Evolutionary conservation across 1,140 invertebrate genomes (phyloP).

Genomic region (Oreohelix idahoensis): DNA sequence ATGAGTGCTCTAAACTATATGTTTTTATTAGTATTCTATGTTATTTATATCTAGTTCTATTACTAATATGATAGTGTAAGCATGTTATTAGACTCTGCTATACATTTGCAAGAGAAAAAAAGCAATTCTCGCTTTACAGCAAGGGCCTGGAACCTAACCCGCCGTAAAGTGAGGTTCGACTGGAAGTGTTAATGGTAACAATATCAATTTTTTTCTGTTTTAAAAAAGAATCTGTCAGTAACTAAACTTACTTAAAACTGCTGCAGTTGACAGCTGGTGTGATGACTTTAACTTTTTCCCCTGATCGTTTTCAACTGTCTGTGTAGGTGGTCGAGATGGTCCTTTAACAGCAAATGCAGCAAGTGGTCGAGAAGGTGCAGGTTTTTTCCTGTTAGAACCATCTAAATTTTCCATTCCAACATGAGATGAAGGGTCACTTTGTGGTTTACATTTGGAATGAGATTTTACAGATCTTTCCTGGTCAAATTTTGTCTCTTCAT

Average conservation of each 20-base stretch:
- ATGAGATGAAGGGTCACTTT: not conserved
- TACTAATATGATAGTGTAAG: too few species aligned
- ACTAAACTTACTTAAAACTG: slow-evolving; percentile 7
- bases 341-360: slow-evolving; percentile 22
- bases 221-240: not conserved
- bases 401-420: not conserved
- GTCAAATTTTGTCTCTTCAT: not conserved
- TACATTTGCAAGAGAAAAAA: too few species aligned
- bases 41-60: too few species aligned
- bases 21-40: too few species aligned
- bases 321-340: not conserved
- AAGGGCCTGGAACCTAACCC: too few species aligned
- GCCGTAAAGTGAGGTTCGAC: too few species aligned
- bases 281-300: not conserved
- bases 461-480: slow-evolving; percentile 1
- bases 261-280: not conserved
- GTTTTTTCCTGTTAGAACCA: not conserved
- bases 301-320: not conserved
- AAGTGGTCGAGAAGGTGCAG: not conserved
- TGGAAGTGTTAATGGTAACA: too few species aligned
- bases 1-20: too few species aligned
- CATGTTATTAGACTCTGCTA: too few species aligned
- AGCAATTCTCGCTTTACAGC: too few species aligned
- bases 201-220: too few species aligned
- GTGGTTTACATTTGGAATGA: not conserved